Conservation (phyloP, 2,113 vertebrate genomes). For the Anseranas semipalmata region DNA sequence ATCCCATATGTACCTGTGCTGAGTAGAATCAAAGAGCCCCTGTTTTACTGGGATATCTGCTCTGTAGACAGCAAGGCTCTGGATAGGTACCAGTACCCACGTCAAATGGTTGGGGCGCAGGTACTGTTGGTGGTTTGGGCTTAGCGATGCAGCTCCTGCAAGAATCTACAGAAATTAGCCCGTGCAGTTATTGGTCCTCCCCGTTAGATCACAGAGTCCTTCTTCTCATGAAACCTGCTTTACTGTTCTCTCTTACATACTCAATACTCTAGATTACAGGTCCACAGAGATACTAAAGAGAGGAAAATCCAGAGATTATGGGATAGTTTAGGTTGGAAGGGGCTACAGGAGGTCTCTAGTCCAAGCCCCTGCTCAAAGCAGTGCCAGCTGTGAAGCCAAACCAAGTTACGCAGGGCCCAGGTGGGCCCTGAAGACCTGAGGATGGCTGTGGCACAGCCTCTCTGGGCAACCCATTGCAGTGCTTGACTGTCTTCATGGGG, state of each 20-base stretch:
- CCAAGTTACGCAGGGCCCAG: neutral
- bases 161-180: neutral
- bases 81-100: neutral
- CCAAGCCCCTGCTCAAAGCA: neutral
- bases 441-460: neutral
- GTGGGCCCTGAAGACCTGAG: no score
- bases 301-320: neutral
- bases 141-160: neutral
- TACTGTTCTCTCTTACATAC: no score
- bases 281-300: neutral
- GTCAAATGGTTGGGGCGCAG: accelerated
- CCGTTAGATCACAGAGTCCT: neutral
- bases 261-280: neutral
- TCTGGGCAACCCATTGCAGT: neutral
- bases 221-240: neutral
- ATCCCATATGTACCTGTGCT: neutral
- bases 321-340: neutral
- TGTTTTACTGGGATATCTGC: accelerated
- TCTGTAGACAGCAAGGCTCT: neutral
- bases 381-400: no score
- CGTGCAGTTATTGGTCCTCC: neutral
- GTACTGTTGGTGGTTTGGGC: neutral
- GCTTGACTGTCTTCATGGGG: neutral
- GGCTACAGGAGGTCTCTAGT: neutral
- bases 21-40: neutral